Evolutionary conservation across 1,140 invertebrate genomes (phyloP), one percentile per base, ranked within the genome.

Genomic region (Onthophagus taurus): DNA sequence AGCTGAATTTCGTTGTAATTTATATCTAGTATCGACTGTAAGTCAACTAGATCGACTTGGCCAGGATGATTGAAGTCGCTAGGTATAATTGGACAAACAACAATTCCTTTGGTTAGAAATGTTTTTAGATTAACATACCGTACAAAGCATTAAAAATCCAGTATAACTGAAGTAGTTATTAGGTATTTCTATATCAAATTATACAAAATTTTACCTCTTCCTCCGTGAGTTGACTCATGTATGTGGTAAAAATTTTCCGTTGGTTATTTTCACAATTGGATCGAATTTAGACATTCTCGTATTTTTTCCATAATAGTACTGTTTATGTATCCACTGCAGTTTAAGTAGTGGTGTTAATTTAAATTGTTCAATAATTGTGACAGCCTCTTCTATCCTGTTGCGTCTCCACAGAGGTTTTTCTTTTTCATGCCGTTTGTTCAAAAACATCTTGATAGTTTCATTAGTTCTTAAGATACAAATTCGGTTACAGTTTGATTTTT

Each of bases 211-310:
- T 37, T 37, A 37, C 19, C 35, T 37, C 35, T 16, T 9, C 23
- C 23, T 41, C 38, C 38, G 18, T 41, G 38, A 16, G 12, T 16
- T 23, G 24, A 11, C 23, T 6, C 4, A 12, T 26, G 18, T 41
- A 16, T 41, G 19, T 41, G 12, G 16, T 41, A 41, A 23, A 26
- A 41, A 13, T 37, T 14, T 37, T 37, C 35, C n/a, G 14, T 12
- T 16, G 31, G 31, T 13, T 12, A 34, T 16, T n/a, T 16, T n/a
- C 16, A 19, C 17, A n/a, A 37, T 19, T 37, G 35, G 19, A 37
- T 37, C 35, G 12, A 6, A 7, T 4, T 37, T 17, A 17, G 7
- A 8, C 17, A 8, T 8, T 37, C 35, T 17, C 19, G 13, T 37
- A 17, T 37, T 26, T 26, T 26, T 26, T 26, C 23, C 6, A 26